These are phyloP conservation scores for Proisotoma minuta DNA, from an alignment of 2,888 invertebrate genomes.

Conservation along the genomic window DNA sequence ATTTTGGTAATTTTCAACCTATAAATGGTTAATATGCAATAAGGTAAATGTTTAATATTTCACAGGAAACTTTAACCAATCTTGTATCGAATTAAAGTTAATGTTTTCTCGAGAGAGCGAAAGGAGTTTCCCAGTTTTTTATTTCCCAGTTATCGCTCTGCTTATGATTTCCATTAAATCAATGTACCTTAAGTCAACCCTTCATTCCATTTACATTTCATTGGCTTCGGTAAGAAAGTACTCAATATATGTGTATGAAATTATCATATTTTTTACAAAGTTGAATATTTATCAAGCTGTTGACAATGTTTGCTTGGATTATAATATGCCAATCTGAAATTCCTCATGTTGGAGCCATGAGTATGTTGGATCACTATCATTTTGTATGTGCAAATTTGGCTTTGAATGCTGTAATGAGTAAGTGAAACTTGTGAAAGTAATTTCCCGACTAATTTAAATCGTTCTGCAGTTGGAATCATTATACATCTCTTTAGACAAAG, in stretches of 20 bases:
- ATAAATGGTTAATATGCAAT: no score
- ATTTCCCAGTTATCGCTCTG: slow-evolving; percentile 6
- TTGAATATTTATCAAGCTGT: not conserved
- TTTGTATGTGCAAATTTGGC: slow-evolving; percentile 22
- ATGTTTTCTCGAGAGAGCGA: not conserved
- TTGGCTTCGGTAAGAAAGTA: not conserved
- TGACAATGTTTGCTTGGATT: not conserved
- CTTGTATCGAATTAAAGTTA: not conserved
- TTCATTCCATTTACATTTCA: not conserved
- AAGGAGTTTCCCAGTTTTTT: slow-evolving; percentile 4
- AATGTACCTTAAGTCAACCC: not conserved
- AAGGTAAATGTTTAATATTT: no score
- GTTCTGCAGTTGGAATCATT: not conserved
- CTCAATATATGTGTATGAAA: not conserved
- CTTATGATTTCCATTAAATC: not conserved
- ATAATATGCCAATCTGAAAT: not conserved
- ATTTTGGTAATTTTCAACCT: no score
- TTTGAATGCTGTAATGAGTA: slow-evolving; percentile 21
- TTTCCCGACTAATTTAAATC: not conserved
- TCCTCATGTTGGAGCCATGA: not conserved
- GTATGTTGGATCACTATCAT: slow-evolving; percentile 17
- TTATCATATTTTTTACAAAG: not conserved
- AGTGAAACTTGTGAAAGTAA: not conserved
- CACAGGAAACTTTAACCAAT: slow-evolving; percentile 3
- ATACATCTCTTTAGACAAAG: not conserved